Percentiles rank a stretch among this genome's conserved stretches.
These are phyloP conservation scores for Xestia sexstrigata DNA, from an alignment of 2,888 invertebrate genomes.

Conservation along the genomic window DNA sequence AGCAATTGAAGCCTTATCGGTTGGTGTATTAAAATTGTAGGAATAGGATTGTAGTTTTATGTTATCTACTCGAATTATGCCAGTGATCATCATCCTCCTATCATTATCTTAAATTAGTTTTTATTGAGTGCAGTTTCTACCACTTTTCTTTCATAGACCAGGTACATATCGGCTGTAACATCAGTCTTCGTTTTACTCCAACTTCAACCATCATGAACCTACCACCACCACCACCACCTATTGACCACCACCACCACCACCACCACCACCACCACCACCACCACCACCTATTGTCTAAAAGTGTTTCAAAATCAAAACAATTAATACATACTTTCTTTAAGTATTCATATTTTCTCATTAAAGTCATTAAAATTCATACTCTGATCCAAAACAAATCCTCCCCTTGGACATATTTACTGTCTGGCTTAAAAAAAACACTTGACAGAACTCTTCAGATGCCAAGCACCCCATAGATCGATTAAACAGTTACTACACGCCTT, in stretches of 20 bases:
- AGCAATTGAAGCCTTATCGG: slow-evolving; percentile 23
- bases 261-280: too few species aligned
- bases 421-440: background rate
- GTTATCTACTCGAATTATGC: background rate
- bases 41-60: background rate
- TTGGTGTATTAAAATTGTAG: background rate
- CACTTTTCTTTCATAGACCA: too few species aligned
- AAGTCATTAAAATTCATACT: background rate
- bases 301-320: background rate
- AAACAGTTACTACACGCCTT: slow-evolving; percentile 3
- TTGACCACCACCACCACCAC: too few species aligned
- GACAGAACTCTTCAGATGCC: background rate
- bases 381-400: background rate
- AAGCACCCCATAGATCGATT: slow-evolving; percentile 9
- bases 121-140: too few species aligned
- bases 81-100: background rate
- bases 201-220: background rate
- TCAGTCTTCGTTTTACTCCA: background rate
- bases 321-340: background rate
- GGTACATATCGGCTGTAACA: background rate
- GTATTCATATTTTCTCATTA: background rate
- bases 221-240: too few species aligned
- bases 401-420: background rate
- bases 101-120: background rate
- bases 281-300: background rate